phyloP scores from a whole-genome alignment of 1,140 invertebrate genomes.

The Drosophila nigromelanica region DNA sequence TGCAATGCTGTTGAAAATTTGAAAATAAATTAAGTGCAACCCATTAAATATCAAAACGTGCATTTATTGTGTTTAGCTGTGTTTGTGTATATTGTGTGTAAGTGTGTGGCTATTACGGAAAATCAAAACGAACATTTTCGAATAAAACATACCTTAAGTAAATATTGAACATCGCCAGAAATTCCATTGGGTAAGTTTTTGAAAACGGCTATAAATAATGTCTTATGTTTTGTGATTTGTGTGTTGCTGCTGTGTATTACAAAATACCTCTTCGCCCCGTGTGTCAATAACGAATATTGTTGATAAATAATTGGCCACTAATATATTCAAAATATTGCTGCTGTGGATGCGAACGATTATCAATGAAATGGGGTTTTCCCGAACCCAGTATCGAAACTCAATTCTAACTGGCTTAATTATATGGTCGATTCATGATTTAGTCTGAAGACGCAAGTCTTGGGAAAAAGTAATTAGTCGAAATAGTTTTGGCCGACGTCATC shows the following conservation, averaged over 20 bases:
- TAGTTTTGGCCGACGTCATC: constrained; percentile 12
- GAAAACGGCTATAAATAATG: constrained; percentile 63
- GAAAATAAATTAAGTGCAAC: constrained; percentile 24
- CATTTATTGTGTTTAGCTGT: constrained; percentile 18
- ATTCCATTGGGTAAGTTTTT: constrained; percentile 70
- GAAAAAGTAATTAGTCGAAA: constrained; percentile 61
- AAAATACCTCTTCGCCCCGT: no score
- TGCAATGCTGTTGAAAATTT: constrained; percentile 32
- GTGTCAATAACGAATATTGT: no score
- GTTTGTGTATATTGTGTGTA: constrained; percentile 9
- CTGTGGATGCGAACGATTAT: constrained; percentile 28
- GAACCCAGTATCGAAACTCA: constrained; percentile 27
- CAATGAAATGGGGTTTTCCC: constrained; percentile 71
- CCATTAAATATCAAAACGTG: constrained; percentile 23
- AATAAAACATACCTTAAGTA: constrained; percentile 41
- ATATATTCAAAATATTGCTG: constrained; percentile 34
- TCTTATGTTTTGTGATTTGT: constrained; percentile 19
- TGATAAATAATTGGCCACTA: constrained; percentile 56
- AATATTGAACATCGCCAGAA: constrained; percentile 59
- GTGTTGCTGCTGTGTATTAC: constrained; percentile 37
- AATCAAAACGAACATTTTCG: constrained; percentile 44
- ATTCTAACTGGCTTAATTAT: constrained; percentile 28
- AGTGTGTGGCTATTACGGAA: constrained; percentile 19
- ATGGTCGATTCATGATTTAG: constrained; percentile 17
- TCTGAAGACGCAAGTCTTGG: constrained; percentile 52